These are phyloP conservation scores for Notodonta ziczac DNA, from an alignment of 2,888 invertebrate genomes.

Conservation along the genomic window DNA sequence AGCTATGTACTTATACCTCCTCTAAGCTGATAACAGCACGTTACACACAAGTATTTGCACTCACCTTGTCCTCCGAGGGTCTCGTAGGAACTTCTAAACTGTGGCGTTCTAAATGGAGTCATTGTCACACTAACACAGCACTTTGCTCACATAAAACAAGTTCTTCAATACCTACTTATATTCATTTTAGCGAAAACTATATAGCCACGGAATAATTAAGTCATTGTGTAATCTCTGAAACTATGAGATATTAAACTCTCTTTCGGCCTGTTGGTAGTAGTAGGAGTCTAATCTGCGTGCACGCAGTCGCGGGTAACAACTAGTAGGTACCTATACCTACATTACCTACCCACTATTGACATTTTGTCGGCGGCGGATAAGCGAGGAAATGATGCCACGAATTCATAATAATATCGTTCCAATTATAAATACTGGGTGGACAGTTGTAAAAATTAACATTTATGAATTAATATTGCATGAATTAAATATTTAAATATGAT, in stretches of 20 bases:
- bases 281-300: too few species aligned
- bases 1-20: neutral
- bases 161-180: too few species aligned
- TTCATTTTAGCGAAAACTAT: too few species aligned
- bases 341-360: neutral
- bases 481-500: neutral
- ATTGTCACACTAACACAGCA: conserved; percentile 12
- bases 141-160: neutral
- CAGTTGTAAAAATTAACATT: neutral
- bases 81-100: conserved; percentile 41
- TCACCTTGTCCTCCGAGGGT: conserved; percentile 40
- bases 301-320: too few species aligned
- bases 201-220: neutral
- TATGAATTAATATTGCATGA: neutral
- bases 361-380: conserved; percentile 2
- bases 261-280: too few species aligned
- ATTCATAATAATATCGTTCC: neutral
- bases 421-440: neutral
- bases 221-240: too few species aligned
- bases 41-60: neutral
- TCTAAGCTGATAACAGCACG: conserved; percentile 14
- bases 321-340: too few species aligned
- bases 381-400: conserved; percentile 7
- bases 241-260: too few species aligned
- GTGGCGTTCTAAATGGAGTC: conserved; percentile 9